Evolutionary conservation across 2,888 invertebrate genomes (phyloP), one percentile per base, ranked within the genome.

Genomic region (Hirtodrosophila trivittata): DNA sequence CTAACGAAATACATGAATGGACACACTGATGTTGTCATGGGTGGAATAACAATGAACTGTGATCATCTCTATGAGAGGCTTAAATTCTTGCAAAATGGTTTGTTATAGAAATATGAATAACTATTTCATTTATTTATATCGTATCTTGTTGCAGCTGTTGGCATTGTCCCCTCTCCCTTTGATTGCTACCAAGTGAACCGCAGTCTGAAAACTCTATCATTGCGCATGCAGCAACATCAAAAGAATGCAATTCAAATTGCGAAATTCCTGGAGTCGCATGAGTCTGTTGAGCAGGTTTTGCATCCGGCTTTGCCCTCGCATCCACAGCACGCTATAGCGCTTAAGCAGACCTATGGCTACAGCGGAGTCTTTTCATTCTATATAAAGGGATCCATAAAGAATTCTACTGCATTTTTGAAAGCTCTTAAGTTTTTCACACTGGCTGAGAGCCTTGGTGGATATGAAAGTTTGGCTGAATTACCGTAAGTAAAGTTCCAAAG

Each of bases 1-100:
- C 88, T 98, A 51, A 98, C 98, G 0, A 99, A 99, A 91, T 99
- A 98, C 89, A 96, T 99, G 94, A 99, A 99, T 91, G 99, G 99
- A 0, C 99, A 99, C 91, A 95, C 97, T 0, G 99, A 99, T 91
- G 96, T 98, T 13, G 94, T 99, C 4, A 99, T 99, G 99, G 99
- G 99, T 1, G 95, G 96, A 10, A 93, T 95, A 5, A 92, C 96
- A 28, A 93, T 95, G 1, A 97, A 94, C 76, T 92, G 94, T 76
- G 94, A 95, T 35, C 93, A 93, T 38, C 83, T 98, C 1, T 94
- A 94, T 65, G 91, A 94, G 8, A 93, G 93, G 87, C 91, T 99
- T 28, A 92, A 94, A 75, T 98, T 96, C 91, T 91, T 97, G 64
- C 98, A 98, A 92, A 97, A 97, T 89, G 94, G 97, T 97, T 32